phyloP scores from a whole-genome alignment of 2,113 vertebrate species.

The Mustelus asterias region DNA sequence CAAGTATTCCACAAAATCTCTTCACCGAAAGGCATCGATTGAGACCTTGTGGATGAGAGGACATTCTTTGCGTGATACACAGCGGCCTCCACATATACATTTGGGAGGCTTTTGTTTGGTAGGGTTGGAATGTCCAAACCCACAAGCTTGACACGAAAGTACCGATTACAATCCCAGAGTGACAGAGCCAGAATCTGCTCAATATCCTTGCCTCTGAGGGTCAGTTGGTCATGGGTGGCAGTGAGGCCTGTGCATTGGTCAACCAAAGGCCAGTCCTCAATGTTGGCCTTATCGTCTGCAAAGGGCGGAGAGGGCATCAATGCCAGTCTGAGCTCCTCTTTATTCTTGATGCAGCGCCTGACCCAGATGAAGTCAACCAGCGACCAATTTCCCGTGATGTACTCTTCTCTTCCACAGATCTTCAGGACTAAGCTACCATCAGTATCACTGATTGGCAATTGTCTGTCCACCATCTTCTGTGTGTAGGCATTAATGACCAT shows the following conservation, averaged over 20 bases:
- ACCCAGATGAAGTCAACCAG: slow-evolving; percentile 60
- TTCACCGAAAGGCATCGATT: slow-evolving; percentile 51
- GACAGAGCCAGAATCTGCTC: slow-evolving; percentile 62
- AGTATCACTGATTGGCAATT: slow-evolving; percentile 39
- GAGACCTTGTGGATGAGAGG: slow-evolving; percentile 53
- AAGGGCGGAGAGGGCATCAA: slow-evolving; percentile 50
- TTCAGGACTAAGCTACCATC: slow-evolving; percentile 51
- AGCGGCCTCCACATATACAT: slow-evolving; percentile 53
- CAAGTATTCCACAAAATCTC: slow-evolving; percentile 67
- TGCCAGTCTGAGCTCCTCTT: slow-evolving; percentile 53
- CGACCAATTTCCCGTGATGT: slow-evolving; percentile 49
- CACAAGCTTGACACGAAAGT: slow-evolving; percentile 60
- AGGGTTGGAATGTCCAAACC: slow-evolving; percentile 60
- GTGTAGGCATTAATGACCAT: slow-evolving; percentile 47
- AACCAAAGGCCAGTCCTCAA: slow-evolving; percentile 56
- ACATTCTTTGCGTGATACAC: slow-evolving; percentile 59
- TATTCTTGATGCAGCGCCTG: slow-evolving; percentile 56
- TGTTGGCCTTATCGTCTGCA: slow-evolving; percentile 46
- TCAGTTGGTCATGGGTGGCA: slow-evolving; percentile 57
- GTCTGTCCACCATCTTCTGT: slow-evolving; percentile 43
- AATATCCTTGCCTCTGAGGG: slow-evolving; percentile 53
- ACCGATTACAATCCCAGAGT: slow-evolving; percentile 62
- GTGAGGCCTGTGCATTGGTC: slow-evolving; percentile 58
- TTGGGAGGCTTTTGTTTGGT: slow-evolving; percentile 50
- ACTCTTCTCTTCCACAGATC: slow-evolving; percentile 62